phyloP scores from a whole-genome alignment of 2,888 invertebrate genomes.

The Parnassius mnemosyne region DNA sequence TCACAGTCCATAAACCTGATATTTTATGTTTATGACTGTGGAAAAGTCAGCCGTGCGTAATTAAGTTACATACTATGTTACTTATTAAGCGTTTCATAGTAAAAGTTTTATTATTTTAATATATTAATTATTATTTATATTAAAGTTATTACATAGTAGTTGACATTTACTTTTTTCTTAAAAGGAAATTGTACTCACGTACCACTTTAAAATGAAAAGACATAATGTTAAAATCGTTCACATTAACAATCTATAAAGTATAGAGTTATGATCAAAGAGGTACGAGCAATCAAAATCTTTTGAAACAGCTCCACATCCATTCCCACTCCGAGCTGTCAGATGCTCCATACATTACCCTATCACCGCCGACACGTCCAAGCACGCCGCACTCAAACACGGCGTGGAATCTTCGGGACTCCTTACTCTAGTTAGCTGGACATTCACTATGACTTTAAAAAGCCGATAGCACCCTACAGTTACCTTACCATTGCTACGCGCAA shows the following conservation, averaged over 20 bases:
- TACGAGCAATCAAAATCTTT: constrained; percentile 36
- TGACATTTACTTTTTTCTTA: no score
- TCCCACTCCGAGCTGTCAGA: constrained; percentile 36
- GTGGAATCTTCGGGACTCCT: constrained; percentile 47
- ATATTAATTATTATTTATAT: no score
- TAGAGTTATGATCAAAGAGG: constrained; percentile 27
- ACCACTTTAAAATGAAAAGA: not conserved
- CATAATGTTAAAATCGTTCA: not conserved
- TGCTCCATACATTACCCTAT: constrained; percentile 35
- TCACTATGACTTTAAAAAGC: constrained; percentile 25
- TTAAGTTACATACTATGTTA: no score
- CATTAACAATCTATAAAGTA: constrained; percentile 11
- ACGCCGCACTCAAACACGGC: constrained; percentile 43
- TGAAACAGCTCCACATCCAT: constrained; percentile 33
- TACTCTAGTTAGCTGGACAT: constrained; percentile 39
- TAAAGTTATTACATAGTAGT: no score
- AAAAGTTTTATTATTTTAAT: no score
- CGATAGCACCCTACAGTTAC: constrained; percentile 32
- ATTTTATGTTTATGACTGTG: no score
- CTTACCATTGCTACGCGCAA: constrained; percentile 30
- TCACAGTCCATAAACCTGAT: no score
- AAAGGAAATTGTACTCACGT: no score
- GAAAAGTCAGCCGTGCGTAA: no score
- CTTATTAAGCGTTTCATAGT: no score
- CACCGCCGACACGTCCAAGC: constrained; percentile 42